Evolutionary conservation across 2,797 vertebrate species (phyloP), one percentile per base, ranked within the genome.

Genomic region (Caiman crocodilus): DNA sequence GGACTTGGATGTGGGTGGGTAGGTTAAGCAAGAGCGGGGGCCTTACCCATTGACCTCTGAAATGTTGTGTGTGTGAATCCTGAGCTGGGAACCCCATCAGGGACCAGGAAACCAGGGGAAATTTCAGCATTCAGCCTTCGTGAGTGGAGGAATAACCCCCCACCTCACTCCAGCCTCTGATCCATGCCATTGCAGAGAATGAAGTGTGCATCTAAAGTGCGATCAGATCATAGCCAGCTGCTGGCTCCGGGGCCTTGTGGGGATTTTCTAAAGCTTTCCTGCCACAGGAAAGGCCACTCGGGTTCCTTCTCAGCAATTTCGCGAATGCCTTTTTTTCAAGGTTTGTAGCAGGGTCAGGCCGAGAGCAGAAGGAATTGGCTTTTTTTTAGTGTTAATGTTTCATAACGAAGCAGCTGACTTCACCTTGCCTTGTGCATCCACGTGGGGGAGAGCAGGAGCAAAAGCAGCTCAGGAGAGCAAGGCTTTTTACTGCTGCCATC

Each of bases 81-180:
- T n/a, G 63, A n/a, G 28, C 63, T 65, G 28, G 7, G 15, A 14
- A 12, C n/a, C n/a, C n/a, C 28, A 30, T 65, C 17, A 4, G 64
- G 3, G 4, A 74, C 73, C 0, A 3, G 30, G 26, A 28, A 17
- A 16, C 1, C 1, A 25, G 17, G 7, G 59, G 1, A 58, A 35
- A 58, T 23, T 1, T 15, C 28, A 2, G 11, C 28, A n/a, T 18
- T 32, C 23, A 4, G 74, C 17, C 9, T n/a, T 25, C 15, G 50
- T 35, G 60, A 4, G 11, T 3, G 3, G 58, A 2, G 50, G 30
- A 25, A 20, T 14, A 71, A 21, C 7, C 35, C 32, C 21, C 21
- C 2, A 7, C 28, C 14, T 7, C 9, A 42, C 42, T 42, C 5
- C 63, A 7, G 2, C 7, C 6, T 23, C 63, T 71, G 67, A 30